Conservation (phyloP, 2,797 vertebrate genomes). For the Arnoldichthys spilopterus region DNA sequence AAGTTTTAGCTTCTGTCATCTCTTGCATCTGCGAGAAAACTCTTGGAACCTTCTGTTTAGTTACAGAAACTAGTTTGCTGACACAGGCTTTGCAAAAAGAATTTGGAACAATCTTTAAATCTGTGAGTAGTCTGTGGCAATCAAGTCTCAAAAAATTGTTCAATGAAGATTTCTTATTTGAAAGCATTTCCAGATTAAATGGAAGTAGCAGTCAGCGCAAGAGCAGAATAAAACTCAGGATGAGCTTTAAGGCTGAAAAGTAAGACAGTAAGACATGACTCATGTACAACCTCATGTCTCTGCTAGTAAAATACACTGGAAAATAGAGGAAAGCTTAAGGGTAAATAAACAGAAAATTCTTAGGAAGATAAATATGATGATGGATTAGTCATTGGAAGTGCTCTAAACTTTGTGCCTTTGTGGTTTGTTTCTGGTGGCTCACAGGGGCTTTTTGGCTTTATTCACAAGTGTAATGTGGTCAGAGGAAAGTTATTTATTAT, state of each 20-base stretch:
- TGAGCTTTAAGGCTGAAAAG: neutral
- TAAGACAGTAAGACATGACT: neutral
- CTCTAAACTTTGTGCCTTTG: neutral
- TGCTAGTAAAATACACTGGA: neutral
- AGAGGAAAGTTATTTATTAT: neutral
- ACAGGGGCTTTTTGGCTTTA: neutral
- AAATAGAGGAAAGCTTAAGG: neutral
- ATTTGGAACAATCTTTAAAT: neutral
- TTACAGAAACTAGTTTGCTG: neutral
- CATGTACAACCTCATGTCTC: neutral
- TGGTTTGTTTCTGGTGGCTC: neutral
- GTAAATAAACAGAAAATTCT: neutral
- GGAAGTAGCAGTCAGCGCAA: neutral
- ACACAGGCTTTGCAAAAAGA: neutral
- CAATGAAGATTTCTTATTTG: neutral
- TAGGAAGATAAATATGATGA: neutral
- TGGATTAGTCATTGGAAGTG: neutral
- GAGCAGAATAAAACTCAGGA: neutral
- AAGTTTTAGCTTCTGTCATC: neutral
- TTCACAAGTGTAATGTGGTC: neutral
- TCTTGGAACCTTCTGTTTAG: neutral
- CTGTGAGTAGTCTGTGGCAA: neutral
- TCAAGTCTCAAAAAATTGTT: neutral
- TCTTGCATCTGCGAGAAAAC: neutral
- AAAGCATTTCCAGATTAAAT: neutral